Base-by-base conservation (phyloP, 2,797 vertebrate species). In the Champsocephalus esox region DNA sequence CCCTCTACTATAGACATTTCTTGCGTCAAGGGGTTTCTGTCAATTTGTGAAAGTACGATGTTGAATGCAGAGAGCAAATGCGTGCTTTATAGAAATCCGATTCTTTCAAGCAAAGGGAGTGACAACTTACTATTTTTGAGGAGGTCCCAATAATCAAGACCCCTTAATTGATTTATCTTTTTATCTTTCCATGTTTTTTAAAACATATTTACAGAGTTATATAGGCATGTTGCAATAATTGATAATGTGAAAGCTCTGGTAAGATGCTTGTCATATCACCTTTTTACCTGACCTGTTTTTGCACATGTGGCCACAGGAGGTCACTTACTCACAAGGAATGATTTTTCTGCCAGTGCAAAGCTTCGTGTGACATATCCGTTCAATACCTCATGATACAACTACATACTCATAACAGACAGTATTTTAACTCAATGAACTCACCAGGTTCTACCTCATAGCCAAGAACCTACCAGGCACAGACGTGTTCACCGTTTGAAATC, bases 211-310 rank as follows among this genome's bases (percentile, higher is more conserved):
- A 94, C 94, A 95, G 92, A 96, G 94, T 95, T 95, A 95, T 95
- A 95, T 95, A 95, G 95, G 95, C 95, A 96, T 96, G 95, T 95
- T 96, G 95, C 95, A 96, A 96, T 96, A 96, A 95, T 92, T 93
- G 93, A 95, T 94, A 96, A 95, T 96, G 95, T 95, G 95, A 95
- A 96, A 94, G 94, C 95, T 95, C 94, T 94, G 93, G 90, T 94
- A 92, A 95, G 93, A 95, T 94, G 93, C 93, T 95, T 91, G 92
- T 95, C 95, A 95, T 95, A 94, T 95, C 95, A 95, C 92, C 92
- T 93, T 95, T 94, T 94, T 94, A 95, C 93, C 94, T 94, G 93
- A 95, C 93, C 92, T 94, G 93, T 93, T 95, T 95, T 95, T 95
- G 95, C 94, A 95, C 95, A 95, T 91, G 90, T 93, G 94, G 88